Evolutionary conservation across 2,888 invertebrate species (phyloP).

Genomic region (Phyto melanocephala): DNA sequence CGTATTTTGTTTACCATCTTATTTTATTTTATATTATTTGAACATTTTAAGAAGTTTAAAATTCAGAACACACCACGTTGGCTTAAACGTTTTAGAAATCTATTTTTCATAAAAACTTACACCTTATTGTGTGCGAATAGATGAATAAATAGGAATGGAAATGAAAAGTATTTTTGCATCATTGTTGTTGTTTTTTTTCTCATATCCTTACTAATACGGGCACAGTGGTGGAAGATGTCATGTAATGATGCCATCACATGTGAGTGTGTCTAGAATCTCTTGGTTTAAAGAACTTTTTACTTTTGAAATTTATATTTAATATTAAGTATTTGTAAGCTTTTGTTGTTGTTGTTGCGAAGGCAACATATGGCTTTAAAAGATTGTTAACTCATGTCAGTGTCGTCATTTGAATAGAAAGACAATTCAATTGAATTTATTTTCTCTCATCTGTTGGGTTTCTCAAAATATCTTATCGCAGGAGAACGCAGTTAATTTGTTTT

Average conservation of each 20-base stretch:
- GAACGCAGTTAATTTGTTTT: neutral
- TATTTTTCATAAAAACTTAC: constrained; percentile 73
- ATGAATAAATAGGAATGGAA: constrained; percentile 30
- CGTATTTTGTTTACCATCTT: constrained; percentile 61
- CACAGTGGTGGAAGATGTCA: constrained; percentile 10
- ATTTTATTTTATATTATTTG: constrained; percentile 43
- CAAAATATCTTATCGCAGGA: neutral
- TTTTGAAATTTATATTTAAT: neutral
- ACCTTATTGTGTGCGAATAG: constrained; percentile 35
- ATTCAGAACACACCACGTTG: constrained; percentile 73
- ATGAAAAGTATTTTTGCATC: constrained; percentile 52
- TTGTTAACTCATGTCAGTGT: constrained; percentile 41
- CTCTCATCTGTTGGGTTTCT: neutral
- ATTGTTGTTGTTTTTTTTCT: neutral
- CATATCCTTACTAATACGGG: neutral
- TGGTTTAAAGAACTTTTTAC: neutral
- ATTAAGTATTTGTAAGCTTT: neutral
- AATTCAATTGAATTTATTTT: constrained; percentile 31
- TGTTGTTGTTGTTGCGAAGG: neutral
- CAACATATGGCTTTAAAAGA: constrained; percentile 36
- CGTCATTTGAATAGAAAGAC: constrained; percentile 15
- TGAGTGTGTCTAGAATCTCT: constrained; percentile 29
- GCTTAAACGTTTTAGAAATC: constrained; percentile 78
- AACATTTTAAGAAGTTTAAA: constrained; percentile 69
- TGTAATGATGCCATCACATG: constrained; percentile 52